Base-by-base conservation (phyloP, 2,797 vertebrate genomes). In the Hoplostethus mediterraneus region DNA sequence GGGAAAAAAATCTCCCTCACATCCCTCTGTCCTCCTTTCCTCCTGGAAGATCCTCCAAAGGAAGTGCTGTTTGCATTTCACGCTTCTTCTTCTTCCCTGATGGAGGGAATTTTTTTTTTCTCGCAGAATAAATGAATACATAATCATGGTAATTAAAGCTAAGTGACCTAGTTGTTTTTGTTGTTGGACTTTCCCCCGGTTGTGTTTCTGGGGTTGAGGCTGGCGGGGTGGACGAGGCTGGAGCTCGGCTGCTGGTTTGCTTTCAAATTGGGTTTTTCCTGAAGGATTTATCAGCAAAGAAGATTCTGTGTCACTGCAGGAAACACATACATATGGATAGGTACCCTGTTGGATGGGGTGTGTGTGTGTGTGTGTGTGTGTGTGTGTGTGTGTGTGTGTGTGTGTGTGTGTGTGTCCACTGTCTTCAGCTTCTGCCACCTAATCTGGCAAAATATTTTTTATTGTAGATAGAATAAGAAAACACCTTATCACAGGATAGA, bases 81-180 rank as follows among this genome's bases (percentile, higher is more conserved):
- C 52, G 53, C 82, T 82, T 75, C 84, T 89, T 86, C 90, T 88
- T 90, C 77, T 21, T 21, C 21, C 81, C 90, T 89, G 88, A 93
- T 88, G 89, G 87, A 88, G 76, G 72, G 77, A 82, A 21, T 21
- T 21, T 31, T 76, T 80, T 86, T 77, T 83, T 80, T 58, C 71
- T 80, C 73, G 81, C 88, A 92, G 93, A 93, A 94, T 95, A 93
- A 92, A 94, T 94, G 90, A 94, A 95, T 95, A 95, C 90, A 91
- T 93, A 91, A 93, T 82, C 73, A 38, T 53, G 67, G 82, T 94
- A 94, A 94, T 95, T 94, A 94, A 93, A 91, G 87, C 84, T 92
- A 93, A 92, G 89, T 89, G 91, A 90, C 93, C 92, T 89, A 93
- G 83, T 93, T 95, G 65, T 76, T 80, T 56, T 82, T 84, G 64